Conservation (phyloP, 2,797 vertebrate species). For the Valencia hispanica region DNA sequence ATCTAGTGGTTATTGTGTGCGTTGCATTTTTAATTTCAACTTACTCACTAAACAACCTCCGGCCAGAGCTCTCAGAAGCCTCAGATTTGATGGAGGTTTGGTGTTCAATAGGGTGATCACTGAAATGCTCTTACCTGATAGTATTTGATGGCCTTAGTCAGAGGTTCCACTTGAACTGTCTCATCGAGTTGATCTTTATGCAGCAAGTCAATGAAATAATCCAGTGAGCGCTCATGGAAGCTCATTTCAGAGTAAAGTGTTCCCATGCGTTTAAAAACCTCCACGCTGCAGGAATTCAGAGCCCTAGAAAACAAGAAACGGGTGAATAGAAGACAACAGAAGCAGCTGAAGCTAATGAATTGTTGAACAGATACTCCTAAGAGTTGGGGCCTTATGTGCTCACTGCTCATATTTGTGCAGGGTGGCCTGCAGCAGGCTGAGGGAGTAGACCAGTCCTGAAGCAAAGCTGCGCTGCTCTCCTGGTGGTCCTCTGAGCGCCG, state of each 20-base stretch:
- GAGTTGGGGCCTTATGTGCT: too few relatives aligned
- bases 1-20: background rate
- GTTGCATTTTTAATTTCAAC: background rate
- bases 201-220: constrained; percentile 94
- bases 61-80: background rate
- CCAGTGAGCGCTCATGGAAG: constrained; percentile 94
- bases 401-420: constrained; percentile 96
- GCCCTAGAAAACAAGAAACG: constrained; percentile 76
- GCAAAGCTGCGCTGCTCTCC: constrained; percentile 97
- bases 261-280: constrained; percentile 94
- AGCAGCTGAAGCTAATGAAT: background rate
- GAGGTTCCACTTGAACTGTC: constrained; percentile 94
- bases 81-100: background rate
- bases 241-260: constrained; percentile 95
- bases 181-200: constrained; percentile 98
- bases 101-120: background rate
- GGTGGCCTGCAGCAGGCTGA: constrained; percentile 90
- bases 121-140: constrained; percentile 86
- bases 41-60: too few relatives aligned
- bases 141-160: constrained; percentile 97
- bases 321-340: background rate
- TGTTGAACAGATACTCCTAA: too few relatives aligned
- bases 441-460: constrained; percentile 93
- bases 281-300: constrained; percentile 88
- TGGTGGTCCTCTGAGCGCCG: constrained; percentile 83